These are phyloP conservation scores for Heteromyza rotundicornis DNA, from an alignment of 2,888 invertebrate genomes.

Conservation along the genomic window DNA sequence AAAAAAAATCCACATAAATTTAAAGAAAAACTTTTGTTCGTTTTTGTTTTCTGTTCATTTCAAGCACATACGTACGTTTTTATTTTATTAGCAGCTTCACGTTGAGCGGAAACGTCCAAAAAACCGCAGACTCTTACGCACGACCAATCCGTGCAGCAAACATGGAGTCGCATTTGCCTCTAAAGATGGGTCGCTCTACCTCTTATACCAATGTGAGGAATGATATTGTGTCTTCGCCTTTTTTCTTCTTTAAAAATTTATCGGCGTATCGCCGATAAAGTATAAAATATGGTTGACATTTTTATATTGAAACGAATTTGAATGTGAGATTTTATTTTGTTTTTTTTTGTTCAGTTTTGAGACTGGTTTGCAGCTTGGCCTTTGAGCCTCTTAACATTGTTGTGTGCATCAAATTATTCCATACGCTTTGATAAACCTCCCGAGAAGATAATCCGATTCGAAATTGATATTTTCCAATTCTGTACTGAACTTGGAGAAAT, in stretches of 20 bases:
- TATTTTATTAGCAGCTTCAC: constrained; percentile 4
- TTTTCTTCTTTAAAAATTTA: constrained; percentile 1
- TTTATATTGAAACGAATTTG: background rate
- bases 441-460: no score
- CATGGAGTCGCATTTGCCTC: background rate
- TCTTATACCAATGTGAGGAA: no score
- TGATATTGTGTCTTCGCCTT: background rate
- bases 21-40: constrained; percentile 37
- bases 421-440: no score
- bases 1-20: constrained; percentile 29
- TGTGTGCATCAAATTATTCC: no score
- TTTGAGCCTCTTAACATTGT: no score
- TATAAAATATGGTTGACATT: constrained; percentile 12
- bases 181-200: background rate
- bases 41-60: constrained; percentile 25
- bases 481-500: no score
- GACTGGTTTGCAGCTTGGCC: background rate
- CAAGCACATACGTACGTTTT: background rate
- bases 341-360: background rate
- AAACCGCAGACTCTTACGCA: background rate
- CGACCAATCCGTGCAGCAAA: background rate
- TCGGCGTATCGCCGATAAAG: background rate
- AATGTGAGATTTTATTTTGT: background rate
- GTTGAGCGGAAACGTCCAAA: no score
- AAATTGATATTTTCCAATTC: no score